Evolutionary conservation across 2,113 vertebrate genomes (phyloP), one percentile per base, ranked within the genome.

Genomic region (Oncorhynchus mykiss): DNA sequence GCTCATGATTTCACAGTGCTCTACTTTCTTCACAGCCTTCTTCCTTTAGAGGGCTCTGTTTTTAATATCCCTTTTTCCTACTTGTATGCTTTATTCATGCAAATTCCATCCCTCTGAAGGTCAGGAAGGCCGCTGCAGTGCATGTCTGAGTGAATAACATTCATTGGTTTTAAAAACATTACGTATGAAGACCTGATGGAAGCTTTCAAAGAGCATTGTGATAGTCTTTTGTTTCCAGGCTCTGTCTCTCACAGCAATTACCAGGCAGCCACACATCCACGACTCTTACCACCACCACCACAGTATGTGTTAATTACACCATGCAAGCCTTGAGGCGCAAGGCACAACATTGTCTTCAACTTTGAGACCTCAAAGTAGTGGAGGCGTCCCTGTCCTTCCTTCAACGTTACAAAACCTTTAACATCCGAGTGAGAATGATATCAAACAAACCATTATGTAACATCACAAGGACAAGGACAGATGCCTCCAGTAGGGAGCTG

Each of bases 401-500:
- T 51, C 65, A 75, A 67, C 6, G 7, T 78, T 82, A 34, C 72
- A 22, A 76, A 20, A 49, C 18, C 24, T 70, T 25, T 39, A 20
- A 24, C 39, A 62, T 60, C 48, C 39, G 6, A 27, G 60, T 13
- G 29, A 31, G 70, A 73, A 76, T 76, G 29, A 70, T 70, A 75
- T 87, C 74, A 85, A 79, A 82, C 70, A 71, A 74, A 75, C 25
- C 62, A 78, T 87, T 85, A 80, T 71, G 84, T 88, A 81, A 76
- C 78, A 83, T 77, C 77, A 82, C 79, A 80, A 82, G 78, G 81
- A 81, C 83, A 76, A 87, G 78, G 84, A 87, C 73, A 75, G 82
- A 86, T 69, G 83, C 76, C 71, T 84, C 74, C 70, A 77, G 78
- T 86, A 80, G 78, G 82, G 81, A 84, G 80, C 73, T 86, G 86